Evolutionary conservation across 2,888 invertebrate genomes (phyloP), one percentile per base, ranked within the genome.

Genomic region (Synanthedon vespiformis): DNA sequence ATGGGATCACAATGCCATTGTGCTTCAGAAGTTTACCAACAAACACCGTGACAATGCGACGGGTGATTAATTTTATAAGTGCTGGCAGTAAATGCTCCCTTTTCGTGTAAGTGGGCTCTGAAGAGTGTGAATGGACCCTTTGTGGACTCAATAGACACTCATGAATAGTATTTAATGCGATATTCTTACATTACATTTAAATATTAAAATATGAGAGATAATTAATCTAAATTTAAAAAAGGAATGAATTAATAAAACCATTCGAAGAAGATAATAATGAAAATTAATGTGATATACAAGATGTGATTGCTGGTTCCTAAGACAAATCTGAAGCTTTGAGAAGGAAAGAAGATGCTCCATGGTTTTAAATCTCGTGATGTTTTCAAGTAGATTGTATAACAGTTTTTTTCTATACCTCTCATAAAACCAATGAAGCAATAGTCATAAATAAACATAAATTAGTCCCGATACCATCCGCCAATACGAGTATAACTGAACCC

Each of bases 21-120:
- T 80, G 63, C 58, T 55, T 53, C 61, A 61, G 65, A 69, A 84
- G 86, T 86, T 82, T 86, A 81, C 85, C 82, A 85, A 85, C 86
- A 86, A 67, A 72, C 70, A 59, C 63, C 63, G 58, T 66, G 70
- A 76, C 74, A 77, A 71, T 70, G 70, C 62, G 68, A 70, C 68
- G 73, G 77, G 77, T 82, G 84, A 85, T 85, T 82, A 83, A 82
- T 84, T 79, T 71, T 63, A 69, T 72, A 77, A 77, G 80, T 79
- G 68, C 62, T 67, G 40, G 53, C 50, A 50, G 66, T 77, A 74
- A 76, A 70, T 75, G 72, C 72, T 72, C 74, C 74, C 71, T 58
- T 65, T 69, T 51, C 55, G 40, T n/a, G n/a, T 57, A 58, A 63
- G 60, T 61, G 60, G 60, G 59, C 63, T 60, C 63, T 63, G 57